A percentile compares a stretch with the other conserved stretches of the same genome.
Evolutionary conservation across 2,888 invertebrate species (phyloP).

Genomic region (Eumerus sabulonum): DNA sequence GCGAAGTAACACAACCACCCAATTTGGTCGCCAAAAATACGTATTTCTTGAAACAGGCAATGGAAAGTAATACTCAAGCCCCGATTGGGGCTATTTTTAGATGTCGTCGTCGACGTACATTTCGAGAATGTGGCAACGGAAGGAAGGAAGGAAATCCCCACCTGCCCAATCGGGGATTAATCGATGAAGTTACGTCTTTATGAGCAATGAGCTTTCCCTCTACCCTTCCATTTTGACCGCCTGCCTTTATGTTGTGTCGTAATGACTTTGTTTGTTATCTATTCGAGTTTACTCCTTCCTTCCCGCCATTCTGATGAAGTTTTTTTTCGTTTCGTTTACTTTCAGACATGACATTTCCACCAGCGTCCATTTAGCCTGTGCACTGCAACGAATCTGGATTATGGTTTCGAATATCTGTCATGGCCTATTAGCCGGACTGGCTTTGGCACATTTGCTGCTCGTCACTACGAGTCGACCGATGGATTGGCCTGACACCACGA

Average conservation of each 20-base stretch:
- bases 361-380: conserved; percentile 78
- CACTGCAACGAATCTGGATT: conserved; percentile 81
- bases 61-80: not conserved
- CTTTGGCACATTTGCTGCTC: conserved; percentile 78
- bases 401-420: conserved; percentile 81
- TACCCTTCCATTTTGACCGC: not conserved
- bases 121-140: conserved; percentile 1
- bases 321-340: conserved; percentile 14
- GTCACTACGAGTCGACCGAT: conserved; percentile 77
- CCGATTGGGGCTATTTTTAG: conserved; percentile 42
- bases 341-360: conserved; percentile 75
- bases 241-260: no score
- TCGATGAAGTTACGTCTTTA: conserved; percentile 46
- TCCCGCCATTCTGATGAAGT: conserved; percentile 31
- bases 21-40: conserved; percentile 27
- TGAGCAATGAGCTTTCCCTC: no score
- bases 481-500: conserved; percentile 77
- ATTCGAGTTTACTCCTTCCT: not conserved
- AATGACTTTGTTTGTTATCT: conserved; percentile 5
- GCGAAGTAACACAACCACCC: conserved; percentile 60
- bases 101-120: conserved; percentile 21
- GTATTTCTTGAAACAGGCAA: conserved; percentile 4
- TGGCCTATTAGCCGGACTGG: conserved; percentile 81
- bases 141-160: not conserved
- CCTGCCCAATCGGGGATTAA: conserved; percentile 57